A percentile compares a stretch with the other conserved stretches of the same genome.
phyloP scores from a whole-genome alignment of 2,888 invertebrate species.

The Phyto melanocephala region DNA sequence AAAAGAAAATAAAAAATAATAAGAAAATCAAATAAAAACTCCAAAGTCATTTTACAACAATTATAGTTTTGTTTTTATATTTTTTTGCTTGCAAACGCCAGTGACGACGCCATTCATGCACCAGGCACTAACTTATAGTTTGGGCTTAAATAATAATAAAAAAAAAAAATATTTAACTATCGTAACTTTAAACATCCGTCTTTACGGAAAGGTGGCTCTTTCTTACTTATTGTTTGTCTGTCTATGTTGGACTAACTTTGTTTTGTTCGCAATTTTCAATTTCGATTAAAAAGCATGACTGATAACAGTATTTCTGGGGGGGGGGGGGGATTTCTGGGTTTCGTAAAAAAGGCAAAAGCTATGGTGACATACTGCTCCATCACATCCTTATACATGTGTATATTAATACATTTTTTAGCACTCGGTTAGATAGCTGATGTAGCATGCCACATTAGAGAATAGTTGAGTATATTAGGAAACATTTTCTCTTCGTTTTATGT shows the following conservation, averaged over 20 bases:
- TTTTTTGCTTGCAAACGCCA: conserved; percentile 32
- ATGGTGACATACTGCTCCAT: conserved; percentile 35
- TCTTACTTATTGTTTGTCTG: conserved; percentile 8
- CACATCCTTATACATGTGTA: not conserved
- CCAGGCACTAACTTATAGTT: not conserved
- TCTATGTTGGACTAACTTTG: not conserved
- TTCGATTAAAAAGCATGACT: conserved; percentile 45
- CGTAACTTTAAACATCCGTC: conserved; percentile 43
- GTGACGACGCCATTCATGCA: conserved; percentile 22
- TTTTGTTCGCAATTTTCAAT: conserved; percentile 16
- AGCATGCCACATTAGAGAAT: conserved; percentile 47
- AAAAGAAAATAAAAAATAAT: not conserved
- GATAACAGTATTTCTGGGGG: conserved; percentile 28
- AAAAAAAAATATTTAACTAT: conserved; percentile 5
- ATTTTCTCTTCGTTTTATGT: conserved; percentile 22
- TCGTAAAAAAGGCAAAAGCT: conserved; percentile 19
- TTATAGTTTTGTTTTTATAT: conserved; percentile 48
- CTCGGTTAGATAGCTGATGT: conserved; percentile 47
- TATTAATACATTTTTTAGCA: conserved; percentile 3
- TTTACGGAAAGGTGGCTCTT: conserved; percentile 30
- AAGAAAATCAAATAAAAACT: conserved; percentile 38
- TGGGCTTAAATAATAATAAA: too few relatives aligned
- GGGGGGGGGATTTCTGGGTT: too few relatives aligned
- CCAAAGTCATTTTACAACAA: conserved; percentile 53
- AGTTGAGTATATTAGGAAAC: conserved; percentile 34